These are phyloP conservation scores for Lycocorax pyrrhopterus DNA, from an alignment of 2,113 vertebrate genomes.

Conservation along the genomic window DNA sequence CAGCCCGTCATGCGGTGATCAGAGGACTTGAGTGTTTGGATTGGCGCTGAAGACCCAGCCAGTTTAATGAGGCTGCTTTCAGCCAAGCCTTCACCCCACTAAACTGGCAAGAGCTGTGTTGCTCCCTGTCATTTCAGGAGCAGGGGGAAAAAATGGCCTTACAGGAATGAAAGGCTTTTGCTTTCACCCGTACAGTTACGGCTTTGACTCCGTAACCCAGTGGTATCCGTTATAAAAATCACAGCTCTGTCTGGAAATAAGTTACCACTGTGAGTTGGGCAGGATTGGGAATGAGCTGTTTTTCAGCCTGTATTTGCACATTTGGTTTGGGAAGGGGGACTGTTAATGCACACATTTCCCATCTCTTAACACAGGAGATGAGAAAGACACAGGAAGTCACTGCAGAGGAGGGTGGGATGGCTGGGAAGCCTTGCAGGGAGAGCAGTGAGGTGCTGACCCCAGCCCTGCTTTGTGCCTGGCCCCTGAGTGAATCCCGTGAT, in stretches of 20 bases:
- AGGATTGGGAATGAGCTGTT: neutral
- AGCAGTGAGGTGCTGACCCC: neutral
- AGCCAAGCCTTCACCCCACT: neutral
- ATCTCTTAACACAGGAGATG: neutral
- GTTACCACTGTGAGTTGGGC: neutral
- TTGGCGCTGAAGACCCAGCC: neutral
- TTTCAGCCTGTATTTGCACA: neutral
- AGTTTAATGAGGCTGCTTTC: conserved; percentile 35
- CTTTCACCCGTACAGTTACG: rapidly evolving
- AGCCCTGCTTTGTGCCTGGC: rapidly evolving
- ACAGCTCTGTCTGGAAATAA: neutral
- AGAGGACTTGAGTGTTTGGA: conserved; percentile 21
- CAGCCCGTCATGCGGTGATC: neutral
- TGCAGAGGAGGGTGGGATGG: neutral
- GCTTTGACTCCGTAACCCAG: neutral
- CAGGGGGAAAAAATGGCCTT: neutral
- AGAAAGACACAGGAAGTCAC: neutral
- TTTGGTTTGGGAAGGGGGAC: neutral
- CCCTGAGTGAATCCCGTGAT: rapidly evolving
- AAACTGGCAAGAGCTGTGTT: neutral
- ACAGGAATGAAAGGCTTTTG: neutral
- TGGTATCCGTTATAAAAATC: neutral
- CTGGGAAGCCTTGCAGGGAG: neutral
- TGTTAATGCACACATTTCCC: neutral
- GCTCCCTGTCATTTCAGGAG: neutral